Conservation (phyloP, 2,888 invertebrate genomes). For the Eristalinus sepulchralis region DNA sequence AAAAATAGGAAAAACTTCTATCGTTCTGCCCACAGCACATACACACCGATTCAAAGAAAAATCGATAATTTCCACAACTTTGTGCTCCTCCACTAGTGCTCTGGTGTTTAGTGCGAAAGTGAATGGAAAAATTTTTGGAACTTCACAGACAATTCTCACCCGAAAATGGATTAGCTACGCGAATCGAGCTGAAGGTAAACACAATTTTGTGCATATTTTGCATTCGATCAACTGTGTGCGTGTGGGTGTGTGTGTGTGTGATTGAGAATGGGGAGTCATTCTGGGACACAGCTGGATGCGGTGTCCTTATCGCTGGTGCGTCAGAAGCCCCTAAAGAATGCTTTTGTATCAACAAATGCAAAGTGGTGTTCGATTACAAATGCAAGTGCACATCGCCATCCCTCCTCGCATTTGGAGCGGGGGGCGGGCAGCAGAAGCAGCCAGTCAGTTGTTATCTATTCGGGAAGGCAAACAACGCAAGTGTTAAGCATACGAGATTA, state of each 20-base stretch:
- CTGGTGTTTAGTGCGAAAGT: not conserved
- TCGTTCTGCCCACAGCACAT: slow-evolving; percentile 19
- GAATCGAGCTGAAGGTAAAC: slow-evolving; percentile 46
- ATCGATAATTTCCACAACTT: slow-evolving; percentile 66
- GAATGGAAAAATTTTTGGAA: not conserved
- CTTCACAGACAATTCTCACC: not conserved
- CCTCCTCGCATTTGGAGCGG: not conserved
- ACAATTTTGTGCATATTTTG: not conserved
- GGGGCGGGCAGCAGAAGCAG: not conserved
- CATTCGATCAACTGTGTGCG: not conserved
- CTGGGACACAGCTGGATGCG: not conserved
- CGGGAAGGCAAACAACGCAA: slow-evolving; percentile 40
- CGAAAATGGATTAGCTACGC: slow-evolving; percentile 48
- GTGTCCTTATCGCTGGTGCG: not conserved
- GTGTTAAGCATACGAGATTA: slow-evolving; percentile 55
- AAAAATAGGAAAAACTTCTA: slow-evolving; percentile 23
- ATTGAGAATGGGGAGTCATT: not conserved
- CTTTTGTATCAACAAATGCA: slow-evolving; percentile 15
- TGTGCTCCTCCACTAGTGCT: slow-evolving; percentile 2
- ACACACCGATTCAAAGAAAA: slow-evolving; percentile 61
- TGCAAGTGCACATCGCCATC: not conserved
- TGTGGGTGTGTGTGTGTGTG: not conserved
- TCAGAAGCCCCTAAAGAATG: slow-evolving; percentile 20
- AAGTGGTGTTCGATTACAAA: slow-evolving; percentile 20
- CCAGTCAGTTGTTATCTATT: slow-evolving; percentile 44